Conservation (phyloP, 1,140 invertebrate genomes). For the Brachionus rubens region DNA sequence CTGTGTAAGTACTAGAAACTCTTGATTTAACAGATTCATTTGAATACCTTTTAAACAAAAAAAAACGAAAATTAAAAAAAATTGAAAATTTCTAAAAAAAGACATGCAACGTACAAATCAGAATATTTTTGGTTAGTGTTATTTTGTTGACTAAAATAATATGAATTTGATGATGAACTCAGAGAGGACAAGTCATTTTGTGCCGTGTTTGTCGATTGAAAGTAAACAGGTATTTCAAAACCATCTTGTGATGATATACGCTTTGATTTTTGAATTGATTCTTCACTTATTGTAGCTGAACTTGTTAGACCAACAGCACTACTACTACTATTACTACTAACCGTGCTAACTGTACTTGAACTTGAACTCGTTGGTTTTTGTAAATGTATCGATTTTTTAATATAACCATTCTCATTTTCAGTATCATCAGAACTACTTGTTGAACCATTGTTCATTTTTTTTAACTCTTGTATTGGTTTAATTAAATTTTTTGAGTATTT, state of each 20-base stretch:
- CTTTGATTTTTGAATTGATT: not conserved
- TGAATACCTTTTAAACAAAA: slow-evolving; percentile 1
- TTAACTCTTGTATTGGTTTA: slow-evolving; percentile 19
- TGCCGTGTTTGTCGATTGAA: not conserved
- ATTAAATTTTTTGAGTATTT: slow-evolving; percentile 28
- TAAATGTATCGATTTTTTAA: not conserved
- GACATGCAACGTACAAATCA: not conserved
- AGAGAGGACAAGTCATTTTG: not conserved
- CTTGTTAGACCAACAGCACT: slow-evolving; percentile 17
- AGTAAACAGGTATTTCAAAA: slow-evolving; percentile 3
- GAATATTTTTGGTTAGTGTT: slow-evolving; percentile 17
- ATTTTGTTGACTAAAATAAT: not conserved
- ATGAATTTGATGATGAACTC: not conserved
- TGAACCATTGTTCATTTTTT: slow-evolving; percentile 37
- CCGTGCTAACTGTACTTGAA: slow-evolving; percentile 23
- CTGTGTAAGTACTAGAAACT: not conserved
- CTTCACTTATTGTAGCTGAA: not conserved
- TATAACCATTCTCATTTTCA: slow-evolving; percentile 18
- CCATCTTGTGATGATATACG: not conserved
- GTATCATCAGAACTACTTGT: slow-evolving; percentile 22
- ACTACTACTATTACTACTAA: slow-evolving; percentile 24
- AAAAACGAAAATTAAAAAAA: not conserved
- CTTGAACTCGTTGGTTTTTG: not conserved
- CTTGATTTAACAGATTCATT: not conserved
- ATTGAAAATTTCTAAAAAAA: not conserved